Percentiles rank a stretch among this genome's conserved stretches.
Evolutionary conservation across 2,113 vertebrate species (phyloP).

Genomic region (Onychostoma macrolepis): DNA sequence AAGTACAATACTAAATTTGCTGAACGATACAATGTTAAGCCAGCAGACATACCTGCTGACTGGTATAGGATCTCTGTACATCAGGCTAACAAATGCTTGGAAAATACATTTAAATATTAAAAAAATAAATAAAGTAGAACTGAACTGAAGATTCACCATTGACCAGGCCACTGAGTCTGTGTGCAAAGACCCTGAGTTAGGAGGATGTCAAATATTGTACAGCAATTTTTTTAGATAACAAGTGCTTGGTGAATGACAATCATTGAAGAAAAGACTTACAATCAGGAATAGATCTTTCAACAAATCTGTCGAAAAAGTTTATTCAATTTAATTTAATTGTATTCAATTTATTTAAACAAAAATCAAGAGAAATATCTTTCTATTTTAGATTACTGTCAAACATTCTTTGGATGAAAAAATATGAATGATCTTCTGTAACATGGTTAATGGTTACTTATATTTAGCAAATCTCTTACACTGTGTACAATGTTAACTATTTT

Average conservation of each 20-base stretch:
- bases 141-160: neutral
- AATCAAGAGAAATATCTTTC: too few relatives aligned
- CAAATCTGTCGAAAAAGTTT: too few relatives aligned
- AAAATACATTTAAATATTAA: conserved; percentile 33
- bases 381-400: neutral
- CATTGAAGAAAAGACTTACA: neutral
- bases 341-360: too few relatives aligned
- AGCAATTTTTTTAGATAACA: neutral
- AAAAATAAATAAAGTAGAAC: neutral
- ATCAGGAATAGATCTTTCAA: neutral
- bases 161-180: too few relatives aligned
- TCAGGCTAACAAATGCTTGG: conserved; percentile 46
- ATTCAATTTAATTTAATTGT: too few relatives aligned
- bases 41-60: conserved; percentile 55
- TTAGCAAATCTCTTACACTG: too few relatives aligned
- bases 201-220: neutral
- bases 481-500: too few relatives aligned
- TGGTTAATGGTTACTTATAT: too few relatives aligned
- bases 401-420: neutral
- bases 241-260: neutral
- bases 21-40: neutral
- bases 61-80: conserved; percentile 55
- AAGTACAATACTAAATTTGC: conserved; percentile 54
- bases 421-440: neutral
- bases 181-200: neutral